A percentile compares a stretch with the other conserved stretches of the same genome.
These are phyloP conservation scores for Luffia ferchaultella DNA, from an alignment of 2,888 invertebrate genomes.

Conservation along the genomic window DNA sequence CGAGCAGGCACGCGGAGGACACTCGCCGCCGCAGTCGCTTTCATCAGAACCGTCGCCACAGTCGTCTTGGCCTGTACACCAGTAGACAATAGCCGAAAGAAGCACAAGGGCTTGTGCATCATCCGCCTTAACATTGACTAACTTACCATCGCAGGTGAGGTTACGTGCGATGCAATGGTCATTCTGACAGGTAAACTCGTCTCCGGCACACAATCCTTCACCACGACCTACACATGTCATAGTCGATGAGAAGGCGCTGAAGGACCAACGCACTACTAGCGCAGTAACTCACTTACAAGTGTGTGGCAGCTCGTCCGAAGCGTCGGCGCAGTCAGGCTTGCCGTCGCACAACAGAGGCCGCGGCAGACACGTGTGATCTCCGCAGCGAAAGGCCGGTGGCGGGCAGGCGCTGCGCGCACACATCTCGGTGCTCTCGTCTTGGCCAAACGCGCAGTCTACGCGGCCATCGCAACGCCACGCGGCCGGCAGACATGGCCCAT, in stretches of 20 bases:
- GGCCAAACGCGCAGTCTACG: constrained; percentile 69
- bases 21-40: constrained; percentile 64
- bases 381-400: constrained; percentile 31
- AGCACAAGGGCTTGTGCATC: background rate
- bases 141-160: constrained; percentile 54
- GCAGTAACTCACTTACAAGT: constrained; percentile 25
- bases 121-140: background rate
- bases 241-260: too few relatives aligned
- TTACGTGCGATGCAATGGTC: constrained; percentile 63
- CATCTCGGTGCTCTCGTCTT: constrained; percentile 51
- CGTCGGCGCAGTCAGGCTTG: constrained; percentile 67
- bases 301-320: constrained; percentile 61
- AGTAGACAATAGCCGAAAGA: background rate
- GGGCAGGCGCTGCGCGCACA: constrained; percentile 49
- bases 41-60: constrained; percentile 85
- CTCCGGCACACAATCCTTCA: background rate
- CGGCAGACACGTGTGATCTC: constrained; percentile 71
- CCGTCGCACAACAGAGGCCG: constrained; percentile 78
- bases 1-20: constrained; percentile 79
- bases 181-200: constrained; percentile 34
- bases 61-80: constrained; percentile 26
- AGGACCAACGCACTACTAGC: too few relatives aligned
- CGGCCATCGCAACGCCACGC: constrained; percentile 73
- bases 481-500: constrained; percentile 53
- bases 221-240: background rate